These are phyloP conservation scores for Turritopsis rubra DNA, from an alignment of 30 jellyfish, hydroid and myxozoan species.

Conservation along the genomic window DNA sequence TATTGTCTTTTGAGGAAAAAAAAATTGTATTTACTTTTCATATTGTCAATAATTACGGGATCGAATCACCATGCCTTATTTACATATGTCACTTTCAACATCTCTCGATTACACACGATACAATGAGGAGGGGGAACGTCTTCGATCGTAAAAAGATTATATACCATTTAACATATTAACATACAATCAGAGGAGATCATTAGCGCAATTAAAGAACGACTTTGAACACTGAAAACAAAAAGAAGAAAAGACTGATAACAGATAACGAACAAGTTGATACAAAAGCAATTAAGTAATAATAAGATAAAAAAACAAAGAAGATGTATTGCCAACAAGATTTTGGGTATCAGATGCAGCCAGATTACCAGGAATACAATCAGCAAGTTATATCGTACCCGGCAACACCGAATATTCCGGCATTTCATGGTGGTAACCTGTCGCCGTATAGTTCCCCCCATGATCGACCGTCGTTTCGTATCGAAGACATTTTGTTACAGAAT, in stretches of 20 bases:
- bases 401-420: neutral
- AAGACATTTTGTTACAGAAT: slow-evolving; percentile 2
- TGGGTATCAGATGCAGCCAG: slow-evolving; percentile 9
- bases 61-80: neutral
- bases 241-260: neutral
- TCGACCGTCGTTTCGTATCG: slow-evolving; percentile 9
- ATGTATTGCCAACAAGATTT: slow-evolving; percentile 11
- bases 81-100: neutral
- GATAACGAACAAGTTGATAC: neutral
- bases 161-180: neutral
- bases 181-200: neutral
- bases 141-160: neutral
- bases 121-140: neutral
- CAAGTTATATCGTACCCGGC: neutral
- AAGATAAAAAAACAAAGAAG: neutral
- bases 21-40: neutral
- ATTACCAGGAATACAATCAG: neutral
- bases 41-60: neutral
- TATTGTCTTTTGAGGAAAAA: neutral
- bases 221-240: neutral
- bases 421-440: neutral
- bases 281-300: neutral
- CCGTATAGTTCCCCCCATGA: slow-evolving; percentile 6
- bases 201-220: neutral
- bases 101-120: neutral